Conservation (phyloP, 64 coral and sea anemone species). For the Actinia tenebrosa region DNA sequence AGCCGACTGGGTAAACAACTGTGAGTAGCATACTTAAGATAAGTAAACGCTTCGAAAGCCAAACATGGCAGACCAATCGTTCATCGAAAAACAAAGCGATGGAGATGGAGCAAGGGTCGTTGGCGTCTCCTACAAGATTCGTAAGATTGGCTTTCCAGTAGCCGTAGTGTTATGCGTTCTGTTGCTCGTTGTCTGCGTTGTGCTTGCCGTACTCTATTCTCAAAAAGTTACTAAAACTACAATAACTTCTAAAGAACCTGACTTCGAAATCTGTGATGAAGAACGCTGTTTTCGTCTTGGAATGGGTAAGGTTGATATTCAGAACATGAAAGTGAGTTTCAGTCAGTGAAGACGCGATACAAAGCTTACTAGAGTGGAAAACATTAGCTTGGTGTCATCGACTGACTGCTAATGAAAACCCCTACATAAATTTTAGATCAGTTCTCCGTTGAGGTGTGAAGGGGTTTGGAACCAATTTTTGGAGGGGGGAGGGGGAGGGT, state of each 20-base stretch:
- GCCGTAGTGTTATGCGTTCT: background rate
- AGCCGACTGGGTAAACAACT: no score
- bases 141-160: slow-evolving; percentile 3
- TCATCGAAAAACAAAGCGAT: background rate
- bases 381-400: no score
- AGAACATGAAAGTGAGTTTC: background rate
- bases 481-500: no score
- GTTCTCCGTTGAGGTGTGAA: no score
- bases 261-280: background rate
- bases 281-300: background rate
- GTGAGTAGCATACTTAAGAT: no score
- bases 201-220: background rate
- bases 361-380: no score
- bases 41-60: no score
- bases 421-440: no score
- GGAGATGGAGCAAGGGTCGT: background rate
- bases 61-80: background rate
- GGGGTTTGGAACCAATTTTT: no score
- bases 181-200: background rate
- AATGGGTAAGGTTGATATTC: background rate
- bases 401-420: no score
- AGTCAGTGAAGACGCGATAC: no score
- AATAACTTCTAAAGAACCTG: background rate
- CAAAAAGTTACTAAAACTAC: background rate
- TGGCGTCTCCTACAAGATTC: slow-evolving; percentile 9